Conservation (phyloP, 2,888 invertebrate genomes). For the Cryptus armator region DNA sequence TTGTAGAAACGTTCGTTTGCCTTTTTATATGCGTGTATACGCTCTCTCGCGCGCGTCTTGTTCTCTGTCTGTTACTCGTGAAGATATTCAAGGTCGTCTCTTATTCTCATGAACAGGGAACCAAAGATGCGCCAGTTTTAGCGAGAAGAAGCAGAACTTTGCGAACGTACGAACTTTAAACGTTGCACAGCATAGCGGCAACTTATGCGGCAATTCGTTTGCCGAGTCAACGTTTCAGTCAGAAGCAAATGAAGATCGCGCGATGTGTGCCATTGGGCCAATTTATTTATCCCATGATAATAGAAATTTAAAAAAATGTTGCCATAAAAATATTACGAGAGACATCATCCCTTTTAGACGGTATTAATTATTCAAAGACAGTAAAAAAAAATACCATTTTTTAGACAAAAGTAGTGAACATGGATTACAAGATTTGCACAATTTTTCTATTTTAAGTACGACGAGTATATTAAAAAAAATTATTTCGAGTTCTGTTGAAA, state of each 20-base stretch:
- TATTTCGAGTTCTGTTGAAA: too few relatives aligned
- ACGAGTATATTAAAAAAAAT: too few relatives aligned
- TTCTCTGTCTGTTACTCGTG: constrained; percentile 26
- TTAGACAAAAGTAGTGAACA: too few relatives aligned
- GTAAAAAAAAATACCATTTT: too few relatives aligned
- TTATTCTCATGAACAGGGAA: constrained; percentile 18
- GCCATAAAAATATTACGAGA: neutral
- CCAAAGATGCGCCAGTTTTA: constrained; percentile 15
- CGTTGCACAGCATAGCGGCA: neutral
- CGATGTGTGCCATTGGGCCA: neutral
- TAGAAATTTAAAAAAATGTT: neutral
- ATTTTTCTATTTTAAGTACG: too few relatives aligned
- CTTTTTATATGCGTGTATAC: neutral
- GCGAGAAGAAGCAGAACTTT: neutral
- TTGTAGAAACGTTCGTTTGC: constrained; percentile 59
- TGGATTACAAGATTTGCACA: too few relatives aligned
- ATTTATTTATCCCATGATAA: neutral
- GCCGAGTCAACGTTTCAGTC: neutral
- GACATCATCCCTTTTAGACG: neutral
- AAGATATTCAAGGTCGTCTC: constrained; percentile 38
- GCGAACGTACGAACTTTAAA: neutral
- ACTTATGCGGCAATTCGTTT: neutral
- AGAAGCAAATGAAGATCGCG: neutral
- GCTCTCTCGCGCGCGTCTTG: constrained; percentile 1
- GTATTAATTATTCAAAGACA: too few relatives aligned